Conservation (phyloP, 2,888 invertebrate genomes). For the Argyresthia goedartella region DNA sequence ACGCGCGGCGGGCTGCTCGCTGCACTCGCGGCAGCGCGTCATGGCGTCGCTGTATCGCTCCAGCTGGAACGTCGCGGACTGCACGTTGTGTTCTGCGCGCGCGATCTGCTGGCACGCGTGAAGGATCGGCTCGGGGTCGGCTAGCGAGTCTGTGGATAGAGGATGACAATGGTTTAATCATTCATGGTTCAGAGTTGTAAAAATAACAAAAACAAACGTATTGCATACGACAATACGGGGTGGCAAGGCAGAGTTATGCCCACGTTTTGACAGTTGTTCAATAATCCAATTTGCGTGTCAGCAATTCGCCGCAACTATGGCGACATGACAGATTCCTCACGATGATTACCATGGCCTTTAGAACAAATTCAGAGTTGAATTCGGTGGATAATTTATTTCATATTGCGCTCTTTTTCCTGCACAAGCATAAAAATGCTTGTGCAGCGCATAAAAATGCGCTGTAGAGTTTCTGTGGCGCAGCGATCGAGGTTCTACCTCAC, state of each 20-base stretch:
- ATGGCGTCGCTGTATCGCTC: constrained; percentile 15
- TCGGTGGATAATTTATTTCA: too few relatives aligned
- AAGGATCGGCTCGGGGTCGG: constrained; percentile 40
- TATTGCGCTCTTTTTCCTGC: not conserved
- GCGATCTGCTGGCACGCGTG: constrained; percentile 38
- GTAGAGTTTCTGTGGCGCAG: too few relatives aligned
- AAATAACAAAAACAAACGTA: not conserved
- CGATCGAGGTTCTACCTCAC: too few relatives aligned
- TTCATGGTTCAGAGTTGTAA: not conserved
- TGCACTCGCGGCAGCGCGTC: constrained; percentile 31
- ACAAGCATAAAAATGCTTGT: too few relatives aligned
- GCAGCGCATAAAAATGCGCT: too few relatives aligned
- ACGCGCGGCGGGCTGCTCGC: constrained; percentile 26
- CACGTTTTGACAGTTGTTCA: too few relatives aligned
- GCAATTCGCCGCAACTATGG: too few relatives aligned
- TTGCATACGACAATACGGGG: too few relatives aligned
- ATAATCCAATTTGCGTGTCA: too few relatives aligned
- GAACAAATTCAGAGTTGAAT: too few relatives aligned
- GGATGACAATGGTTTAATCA: not conserved
- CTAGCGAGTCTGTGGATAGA: constrained; percentile 36
- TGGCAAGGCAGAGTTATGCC: not conserved
- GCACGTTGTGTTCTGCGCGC: constrained; percentile 29
- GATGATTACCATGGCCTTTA: too few relatives aligned
- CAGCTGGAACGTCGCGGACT: constrained; percentile 43
- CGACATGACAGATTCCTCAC: too few relatives aligned